phyloP scores from a whole-genome alignment of 2,797 vertebrate genomes.

The Myripristis jacobus region DNA sequence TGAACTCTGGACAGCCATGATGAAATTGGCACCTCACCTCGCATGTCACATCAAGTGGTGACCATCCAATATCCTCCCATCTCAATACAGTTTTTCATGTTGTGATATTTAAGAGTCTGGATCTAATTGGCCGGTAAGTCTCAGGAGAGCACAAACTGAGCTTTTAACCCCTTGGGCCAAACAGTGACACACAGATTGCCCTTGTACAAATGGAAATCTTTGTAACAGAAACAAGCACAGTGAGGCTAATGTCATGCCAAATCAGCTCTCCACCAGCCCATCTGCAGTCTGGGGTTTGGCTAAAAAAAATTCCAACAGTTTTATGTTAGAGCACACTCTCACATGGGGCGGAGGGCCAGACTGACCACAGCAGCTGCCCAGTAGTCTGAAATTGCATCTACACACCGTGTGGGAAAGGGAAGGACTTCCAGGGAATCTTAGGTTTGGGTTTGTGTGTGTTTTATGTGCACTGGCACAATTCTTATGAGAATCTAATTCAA shows the following conservation, averaged over 20 bases:
- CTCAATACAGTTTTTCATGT: conserved; percentile 9
- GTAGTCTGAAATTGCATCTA: conserved; percentile 44
- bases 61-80: neutral
- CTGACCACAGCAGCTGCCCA: conserved; percentile 43
- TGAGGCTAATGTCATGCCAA: neutral
- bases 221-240: neutral
- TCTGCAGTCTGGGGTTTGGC: conserved; percentile 7
- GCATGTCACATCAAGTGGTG: neutral
- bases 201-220: neutral
- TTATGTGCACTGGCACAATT: neutral
- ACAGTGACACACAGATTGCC: neutral
- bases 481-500: neutral
- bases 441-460: neutral
- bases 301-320: conserved; percentile 33
- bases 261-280: neutral
- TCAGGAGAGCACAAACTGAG: neutral
- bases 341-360: conserved; percentile 23
- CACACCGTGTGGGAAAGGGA: conserved; percentile 20
- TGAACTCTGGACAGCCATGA: conserved; percentile 16
- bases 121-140: neutral
- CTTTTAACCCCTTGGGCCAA: neutral
- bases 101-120: neutral
- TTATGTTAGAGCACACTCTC: conserved; percentile 51
- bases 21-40: neutral
- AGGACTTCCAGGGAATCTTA: neutral